Evolutionary conservation across 2,113 vertebrate species (phyloP).

Genomic region (Halcyon malimbica): DNA sequence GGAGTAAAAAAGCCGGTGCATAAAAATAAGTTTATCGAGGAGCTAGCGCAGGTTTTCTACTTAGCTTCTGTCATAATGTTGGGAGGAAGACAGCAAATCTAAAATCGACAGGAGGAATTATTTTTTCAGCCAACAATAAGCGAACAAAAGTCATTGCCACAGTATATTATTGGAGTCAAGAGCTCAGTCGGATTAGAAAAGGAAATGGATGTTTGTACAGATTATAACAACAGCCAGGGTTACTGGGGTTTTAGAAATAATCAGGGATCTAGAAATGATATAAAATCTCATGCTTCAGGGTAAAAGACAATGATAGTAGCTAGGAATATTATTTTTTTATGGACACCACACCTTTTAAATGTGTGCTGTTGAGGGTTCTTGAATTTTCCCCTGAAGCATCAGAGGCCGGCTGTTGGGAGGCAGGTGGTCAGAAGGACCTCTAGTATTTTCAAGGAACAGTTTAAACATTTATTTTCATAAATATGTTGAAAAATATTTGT

Average conservation of each 20-base stretch:
- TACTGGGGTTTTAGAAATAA: conserved; percentile 4
- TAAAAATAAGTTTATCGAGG: conserved; percentile 15
- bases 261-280: not conserved
- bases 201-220: not conserved
- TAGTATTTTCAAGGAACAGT: not conserved
- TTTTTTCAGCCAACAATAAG: conserved; percentile 1
- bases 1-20: not conserved
- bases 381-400: not conserved
- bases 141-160: conserved; percentile 4
- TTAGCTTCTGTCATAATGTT: not conserved
- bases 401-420: not conserved
- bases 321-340: not conserved
- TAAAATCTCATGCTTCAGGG: not conserved
- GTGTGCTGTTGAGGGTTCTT: not conserved
- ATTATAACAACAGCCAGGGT: not conserved
- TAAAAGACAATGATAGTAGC: not conserved
- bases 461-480: not conserved
- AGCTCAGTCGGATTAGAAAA: conserved; percentile 13
- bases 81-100: conserved; percentile 21
- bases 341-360: not conserved
- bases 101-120: conserved; percentile 9
- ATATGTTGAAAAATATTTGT: not conserved
- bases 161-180: conserved; percentile 10
- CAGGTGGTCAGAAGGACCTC: not conserved
- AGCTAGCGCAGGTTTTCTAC: not conserved